Base-by-base conservation (phyloP, 2,888 invertebrate genomes). In the Catocala nupta region DNA sequence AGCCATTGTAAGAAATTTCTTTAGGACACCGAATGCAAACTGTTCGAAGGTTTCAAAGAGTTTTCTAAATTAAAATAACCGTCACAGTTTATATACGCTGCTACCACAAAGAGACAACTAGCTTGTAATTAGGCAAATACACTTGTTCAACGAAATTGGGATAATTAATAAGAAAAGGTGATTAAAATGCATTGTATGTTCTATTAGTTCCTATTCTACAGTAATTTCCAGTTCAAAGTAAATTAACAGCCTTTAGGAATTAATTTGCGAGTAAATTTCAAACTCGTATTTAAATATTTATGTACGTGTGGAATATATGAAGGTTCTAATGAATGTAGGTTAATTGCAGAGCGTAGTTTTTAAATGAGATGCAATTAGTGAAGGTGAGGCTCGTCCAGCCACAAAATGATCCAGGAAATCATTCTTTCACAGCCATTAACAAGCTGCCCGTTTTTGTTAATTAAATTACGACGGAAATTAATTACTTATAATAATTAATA, bases 281-380 rank as follows among this genome's bases (percentile, higher is more conserved):
- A 71, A 71, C 78, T 70, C 68, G 49, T 69, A 62, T 63, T 68
- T 59, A 78, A 67, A 63, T 69, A 66, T 73, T 68, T 63, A 70
- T 55, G 54, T 63, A 62, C 42, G 55, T 57, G 47, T 56, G 54
- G 59, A 68, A 59, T 67, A 63, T 70, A 68, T 64, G 68, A 61
- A 71, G 39, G 73, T 75, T 76, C 68, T 72, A 81, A 80, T 81
- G 83, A 65, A 90, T 89, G 77, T 88, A 78, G 89, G 89, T 90
- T 89, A 89, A 90, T 88, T 88, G 89, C 83, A 68, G 78, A 77
- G 77, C 68, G 80, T 68, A 70, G 73, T 82, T 87, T 87, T 87
- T 83, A 85, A 88, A 89, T 87, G 88, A 88, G 88, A 82, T 80
- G 88, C 90, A 90, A 89, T 90, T 90, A 90, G 88, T 83, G 78